Evolutionary conservation across 2,888 invertebrate genomes (phyloP), one percentile per base, ranked within the genome.

Genomic region (Cheilosia vulpina): DNA sequence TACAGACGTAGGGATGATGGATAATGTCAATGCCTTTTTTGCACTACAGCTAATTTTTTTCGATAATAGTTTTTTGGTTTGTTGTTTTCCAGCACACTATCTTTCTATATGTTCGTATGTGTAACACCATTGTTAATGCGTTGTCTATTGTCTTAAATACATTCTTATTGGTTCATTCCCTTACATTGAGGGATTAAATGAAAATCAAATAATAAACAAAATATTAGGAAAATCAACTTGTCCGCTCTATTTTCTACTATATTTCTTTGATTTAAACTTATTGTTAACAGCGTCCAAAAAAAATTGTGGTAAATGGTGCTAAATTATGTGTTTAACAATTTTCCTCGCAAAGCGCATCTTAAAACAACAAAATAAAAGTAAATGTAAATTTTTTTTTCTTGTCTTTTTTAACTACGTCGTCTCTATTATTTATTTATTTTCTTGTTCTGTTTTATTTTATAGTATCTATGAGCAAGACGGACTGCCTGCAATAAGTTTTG

Each of bases 401-500:
- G 17, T 27, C 5, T 11, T 65, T 65, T 31, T 31, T 31, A 31
- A 9, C 31, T 31, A 31, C 43, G 34, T 62, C 41, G 50, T 60
- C n/a, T 71, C 2, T 73, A 34, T 53, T 72, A 72, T 65, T 55
- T 53, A 53, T 72, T 53, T 58, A 4, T 9, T 13, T 63, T 72
- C n/a, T 77, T 58, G 71, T 81, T 79, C 88, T 87, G 27, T 57
- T 75, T 57, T 53, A 65, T 63, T 45, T 71, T 63, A 24, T 84
- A 75, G 11, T 69, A 62, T 47, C 19, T 76, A 69, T 83, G 71
- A 83, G 73, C 80, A 85, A 87, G 87, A 87, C 72, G 90, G 90
- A 91, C 91, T 91, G 91, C 91, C 90, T 91, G 91, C 91, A 91
- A 91, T 91, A 91, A 89, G 89, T 91, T 90, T 89, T 89, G 89